Conservation (phyloP, 2,888 invertebrate species). For the Eupithecia tripunctaria region DNA sequence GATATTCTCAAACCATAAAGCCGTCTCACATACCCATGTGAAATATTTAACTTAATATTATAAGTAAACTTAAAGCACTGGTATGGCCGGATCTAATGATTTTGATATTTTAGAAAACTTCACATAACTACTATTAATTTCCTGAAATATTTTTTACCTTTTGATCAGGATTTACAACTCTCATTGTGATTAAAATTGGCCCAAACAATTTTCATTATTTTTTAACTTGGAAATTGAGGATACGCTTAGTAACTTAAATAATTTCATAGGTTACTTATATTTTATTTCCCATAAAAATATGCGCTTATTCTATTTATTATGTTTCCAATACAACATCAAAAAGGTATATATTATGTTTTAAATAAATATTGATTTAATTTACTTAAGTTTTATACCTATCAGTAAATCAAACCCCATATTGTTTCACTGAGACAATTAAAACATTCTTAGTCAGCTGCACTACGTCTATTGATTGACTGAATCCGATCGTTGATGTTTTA, state of each 20-base stretch:
- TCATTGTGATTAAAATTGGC: not conserved
- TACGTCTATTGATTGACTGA: not conserved
- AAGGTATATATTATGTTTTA: too few species aligned
- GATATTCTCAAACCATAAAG: constrained; percentile 83
- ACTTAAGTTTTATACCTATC: not conserved
- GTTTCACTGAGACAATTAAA: not conserved
- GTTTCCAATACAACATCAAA: too few species aligned
- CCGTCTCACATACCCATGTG: constrained; percentile 81
- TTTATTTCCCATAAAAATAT: too few species aligned
- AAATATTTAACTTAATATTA: constrained; percentile 85
- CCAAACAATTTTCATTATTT: not conserved
- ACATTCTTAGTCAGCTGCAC: not conserved
- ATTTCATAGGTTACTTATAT: not conserved
- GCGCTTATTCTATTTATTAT: too few species aligned
- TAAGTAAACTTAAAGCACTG: constrained; percentile 79
- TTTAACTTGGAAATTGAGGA: not conserved
- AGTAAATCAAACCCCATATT: not conserved
- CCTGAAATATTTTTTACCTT: not conserved
- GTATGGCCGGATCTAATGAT: constrained; percentile 43
- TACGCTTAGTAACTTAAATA: too few species aligned
- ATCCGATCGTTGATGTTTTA: not conserved
- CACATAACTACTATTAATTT: not conserved
- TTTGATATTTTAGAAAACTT: constrained; percentile 57
- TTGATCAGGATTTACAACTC: not conserved
- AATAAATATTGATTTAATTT: not conserved